Base-by-base conservation (phyloP, 2,113 vertebrate species). In the Pterocles burchelli region DNA sequence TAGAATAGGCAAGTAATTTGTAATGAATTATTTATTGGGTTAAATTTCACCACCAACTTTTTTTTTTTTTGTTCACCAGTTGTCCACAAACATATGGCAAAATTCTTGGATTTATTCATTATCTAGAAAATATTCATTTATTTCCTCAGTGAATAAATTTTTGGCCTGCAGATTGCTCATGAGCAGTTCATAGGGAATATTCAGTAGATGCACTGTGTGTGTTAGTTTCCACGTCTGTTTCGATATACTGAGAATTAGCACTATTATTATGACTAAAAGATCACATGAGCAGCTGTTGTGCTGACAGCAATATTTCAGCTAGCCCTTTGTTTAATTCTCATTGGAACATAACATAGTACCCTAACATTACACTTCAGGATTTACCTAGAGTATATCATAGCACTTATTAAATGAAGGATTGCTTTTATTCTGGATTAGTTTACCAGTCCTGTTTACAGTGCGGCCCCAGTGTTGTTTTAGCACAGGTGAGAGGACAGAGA, bases 261-360 rank as follows among this genome's bases (percentile, higher is more conserved):
- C 59, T 80, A 95, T 93, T 96, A 95, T 96, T 96, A 93, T 96
- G 95, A 96, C 93, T 94, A 77, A 94, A 95, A 91, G 93, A 95
- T 96, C 93, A 96, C 55, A 96, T 33, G 65, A 96, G 68, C 94
- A 97, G 96, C 95, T 96, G 91, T 90, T 96, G 63, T 74, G 88
- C 71, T 96, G 94, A 96, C 88, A 96, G 90, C 78, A 94, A 88
- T 93, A 83, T 93, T 96, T 96, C 82, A 94, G 93, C 93, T 96
- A 96, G 94, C 93, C 95, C 93, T 96, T 97, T 97, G 95, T 96
- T 94, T 93, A 91, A 85, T 89, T 95, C 85, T 94, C 59, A 67
- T 88, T 58, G 59, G 74, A 94, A 90, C 61, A 28, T 63, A 85
- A 45, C 3, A 1, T 31, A 70, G 55, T 71, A 80, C 33, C 33